Evolutionary conservation across 2,888 invertebrate genomes (phyloP), one percentile per base, ranked within the genome.

Genomic region (Gymnoscelis rufifasciata): DNA sequence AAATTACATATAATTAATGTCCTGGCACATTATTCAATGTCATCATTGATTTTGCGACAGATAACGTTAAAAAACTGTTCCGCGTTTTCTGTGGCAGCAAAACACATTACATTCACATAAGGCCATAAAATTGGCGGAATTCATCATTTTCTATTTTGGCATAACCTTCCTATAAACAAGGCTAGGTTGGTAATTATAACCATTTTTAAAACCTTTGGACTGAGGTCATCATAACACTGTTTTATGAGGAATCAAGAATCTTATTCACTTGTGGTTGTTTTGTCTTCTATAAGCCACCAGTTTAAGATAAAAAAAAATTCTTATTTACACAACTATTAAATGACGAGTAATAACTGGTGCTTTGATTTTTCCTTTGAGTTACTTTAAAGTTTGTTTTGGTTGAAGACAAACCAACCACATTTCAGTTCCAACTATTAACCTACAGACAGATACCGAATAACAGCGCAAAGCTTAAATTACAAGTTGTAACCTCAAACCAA

Each of bases 401-500:
- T n/a, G n/a, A n/a, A n/a, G n/a, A n/a, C n/a, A n/a, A n/a, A n/a
- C n/a, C n/a, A n/a, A n/a, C n/a, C n/a, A n/a, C n/a, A n/a, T n/a
- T n/a, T n/a, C n/a, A n/a, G n/a, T n/a, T n/a, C n/a, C n/a, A n/a
- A n/a, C n/a, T n/a, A n/a, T n/a, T n/a, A n/a, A n/a, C n/a, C n/a
- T n/a, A n/a, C n/a, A n/a, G n/a, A n/a, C n/a, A 5, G 19, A 5
- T 19, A 72, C 70, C 68, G 75, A 73, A 78, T 74, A 67, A 74
- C 61, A 67, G 61, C 64, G 57, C 57, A 60, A 52, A 57, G 60
- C 62, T 11, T 1, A 35, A 35, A 35, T 23, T 35, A 53, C 60
- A 71, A 74, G 74, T 74, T 63, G 63, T 64, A 60, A 63, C 68
- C 67, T 67, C 63, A 53, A 60, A 71, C 70, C 75, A 79, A 83